Base-by-base conservation (phyloP, 2,797 vertebrate species). In the Picus viridis region DNA sequence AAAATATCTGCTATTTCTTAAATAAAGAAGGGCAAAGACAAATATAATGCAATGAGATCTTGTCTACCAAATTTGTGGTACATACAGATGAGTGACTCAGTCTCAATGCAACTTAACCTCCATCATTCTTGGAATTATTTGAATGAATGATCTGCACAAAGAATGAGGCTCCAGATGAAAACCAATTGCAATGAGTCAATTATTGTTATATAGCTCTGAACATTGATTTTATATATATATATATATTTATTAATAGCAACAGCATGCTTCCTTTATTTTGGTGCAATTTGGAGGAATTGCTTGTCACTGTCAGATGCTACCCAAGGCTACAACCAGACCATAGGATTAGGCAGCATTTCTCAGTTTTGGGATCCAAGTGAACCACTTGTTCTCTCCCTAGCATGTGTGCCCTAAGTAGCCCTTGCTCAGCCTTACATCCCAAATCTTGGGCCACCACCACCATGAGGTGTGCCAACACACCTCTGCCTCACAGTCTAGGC, bases 361-460 rank as follows among this genome's bases (percentile, higher is more conserved):
- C 24, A 43, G 5, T 8, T 85, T 49, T 54, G 29, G 39, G n/a
- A 53, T 9, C 43, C 45, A 49, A 45, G 8, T 12, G 58, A 85
- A 24, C 4, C 15, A 9, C 23, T 56, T 70, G 53, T 7, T 47
- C 13, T 51, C 9, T 47, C 51, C 30, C 34, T 74, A 54, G 13
- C 1, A 0, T 2, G 2, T 2, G 0, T 24, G 26, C 29, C 43
- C 43, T 59, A 14, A 14, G 6, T 2, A 53, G 2, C 49, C 49
- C 32, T 73, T 63, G 14, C 24, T 24, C 71, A 56, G 39, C 9
- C 45, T 59, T 1, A 0, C 9, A 75, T 34, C 56, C 68, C 43
- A 91, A 67, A 67, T 56, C 27, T 27, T 41, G 15, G 1, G 36
- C 32, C 22, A 69, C 27, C 32, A 84, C 51, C 27, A 69, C 14